Conservation (phyloP, 2,113 vertebrate genomes). For the Dolichotis patagonum region DNA sequence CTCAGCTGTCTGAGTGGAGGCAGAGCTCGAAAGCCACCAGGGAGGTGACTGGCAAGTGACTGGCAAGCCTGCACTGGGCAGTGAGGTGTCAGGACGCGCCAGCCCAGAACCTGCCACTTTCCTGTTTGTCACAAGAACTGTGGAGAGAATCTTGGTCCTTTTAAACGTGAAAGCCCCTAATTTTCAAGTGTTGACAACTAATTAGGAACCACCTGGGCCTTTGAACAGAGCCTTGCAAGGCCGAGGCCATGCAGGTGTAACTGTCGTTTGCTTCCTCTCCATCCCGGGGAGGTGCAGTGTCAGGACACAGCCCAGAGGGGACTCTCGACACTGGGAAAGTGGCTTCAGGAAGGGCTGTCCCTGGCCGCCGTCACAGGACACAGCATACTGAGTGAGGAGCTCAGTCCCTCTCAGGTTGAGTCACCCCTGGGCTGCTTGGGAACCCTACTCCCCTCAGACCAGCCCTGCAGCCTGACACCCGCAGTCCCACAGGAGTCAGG, state of each 20-base stretch:
- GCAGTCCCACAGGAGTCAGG: background rate
- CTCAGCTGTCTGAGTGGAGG: background rate
- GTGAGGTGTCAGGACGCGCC: too few species aligned
- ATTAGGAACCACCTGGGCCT: background rate
- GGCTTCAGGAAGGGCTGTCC: background rate
- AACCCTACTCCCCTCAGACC: constrained; percentile 25
- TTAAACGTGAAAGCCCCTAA: background rate
- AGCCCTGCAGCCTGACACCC: constrained; percentile 36
- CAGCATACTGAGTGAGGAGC: background rate
- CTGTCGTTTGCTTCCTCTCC: background rate
- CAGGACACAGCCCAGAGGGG: background rate
- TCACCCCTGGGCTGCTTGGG: background rate
- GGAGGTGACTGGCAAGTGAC: background rate
- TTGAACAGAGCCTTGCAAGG: background rate
- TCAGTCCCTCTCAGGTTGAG: constrained; percentile 67
- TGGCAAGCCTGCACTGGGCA: background rate
- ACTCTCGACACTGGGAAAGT: background rate
- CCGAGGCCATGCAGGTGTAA: background rate
- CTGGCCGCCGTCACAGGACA: background rate
- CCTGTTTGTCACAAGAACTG: background rate
- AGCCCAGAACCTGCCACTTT: background rate
- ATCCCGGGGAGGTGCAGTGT: background rate
- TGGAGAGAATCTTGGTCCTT: background rate
- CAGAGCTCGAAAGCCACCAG: background rate
- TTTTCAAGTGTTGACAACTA: constrained; percentile 27